phyloP scores from a whole-genome alignment of 2,888 invertebrate species.

The Ormyrus pomaceus region DNA sequence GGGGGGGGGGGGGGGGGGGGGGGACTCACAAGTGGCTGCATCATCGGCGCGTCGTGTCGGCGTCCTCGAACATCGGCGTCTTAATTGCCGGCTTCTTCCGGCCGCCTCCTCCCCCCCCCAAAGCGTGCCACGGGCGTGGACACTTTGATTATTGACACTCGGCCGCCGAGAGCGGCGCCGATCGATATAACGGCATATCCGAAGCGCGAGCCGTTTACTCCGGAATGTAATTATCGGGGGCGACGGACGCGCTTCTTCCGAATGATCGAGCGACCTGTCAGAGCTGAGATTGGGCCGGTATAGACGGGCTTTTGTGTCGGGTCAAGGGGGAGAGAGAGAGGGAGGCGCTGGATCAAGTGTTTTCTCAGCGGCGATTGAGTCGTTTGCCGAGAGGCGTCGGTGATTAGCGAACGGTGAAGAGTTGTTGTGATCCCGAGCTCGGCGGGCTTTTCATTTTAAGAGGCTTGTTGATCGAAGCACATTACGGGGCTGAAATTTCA shows the following conservation, averaged over 20 bases:
- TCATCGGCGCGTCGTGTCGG: background rate
- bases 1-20: background rate
- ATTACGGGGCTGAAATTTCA: background rate
- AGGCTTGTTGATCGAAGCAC: background rate
- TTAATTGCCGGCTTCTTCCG: constrained; percentile 39
- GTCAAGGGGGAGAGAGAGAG: too few relatives aligned
- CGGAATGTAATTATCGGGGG: too few relatives aligned
- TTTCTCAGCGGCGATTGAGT: background rate
- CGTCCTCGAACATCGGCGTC: constrained; percentile 14
- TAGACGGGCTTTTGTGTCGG: too few relatives aligned
- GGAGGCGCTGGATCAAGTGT: background rate
- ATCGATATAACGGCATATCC: too few relatives aligned
- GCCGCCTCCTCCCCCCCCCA: background rate
- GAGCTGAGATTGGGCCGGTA: too few relatives aligned
- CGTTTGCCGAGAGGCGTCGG: background rate
- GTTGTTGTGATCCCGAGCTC: background rate
- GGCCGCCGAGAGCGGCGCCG: background rate
- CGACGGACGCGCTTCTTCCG: too few relatives aligned
- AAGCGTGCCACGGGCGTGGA: constrained; percentile 15
- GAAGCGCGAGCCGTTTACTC: too few relatives aligned
- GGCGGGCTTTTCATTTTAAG: background rate
- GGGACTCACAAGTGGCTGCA: constrained; percentile 10
- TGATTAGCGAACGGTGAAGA: background rate
- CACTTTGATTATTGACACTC: constrained; percentile 49
- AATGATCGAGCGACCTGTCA: too few relatives aligned